Conservation (phyloP, 2,797 vertebrate species). For the Danio tinwini region DNA sequence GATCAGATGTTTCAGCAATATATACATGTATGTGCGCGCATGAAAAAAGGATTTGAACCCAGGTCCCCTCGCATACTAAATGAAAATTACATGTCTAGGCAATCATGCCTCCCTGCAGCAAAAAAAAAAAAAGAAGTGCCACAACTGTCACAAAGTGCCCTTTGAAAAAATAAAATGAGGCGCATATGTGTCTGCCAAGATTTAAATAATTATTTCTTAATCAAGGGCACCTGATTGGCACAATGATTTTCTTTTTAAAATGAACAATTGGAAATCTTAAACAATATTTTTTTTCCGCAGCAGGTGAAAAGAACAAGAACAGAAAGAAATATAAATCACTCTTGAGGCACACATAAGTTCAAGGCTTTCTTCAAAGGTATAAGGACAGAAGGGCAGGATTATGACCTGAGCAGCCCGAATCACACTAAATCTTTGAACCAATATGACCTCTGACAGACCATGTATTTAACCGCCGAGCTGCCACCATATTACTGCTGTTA, state of each 20-base stretch:
- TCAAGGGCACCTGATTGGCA: neutral
- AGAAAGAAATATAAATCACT: constrained; percentile 10
- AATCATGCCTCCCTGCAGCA: constrained; percentile 8
- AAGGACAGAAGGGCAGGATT: constrained; percentile 27
- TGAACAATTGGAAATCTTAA: constrained; percentile 1
- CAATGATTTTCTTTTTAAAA: constrained; percentile 3
- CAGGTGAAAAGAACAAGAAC: constrained; percentile 13
- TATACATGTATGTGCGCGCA: neutral
- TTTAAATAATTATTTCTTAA: constrained; percentile 26
- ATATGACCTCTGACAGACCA: constrained; percentile 26
- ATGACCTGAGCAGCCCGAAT: constrained; percentile 10
- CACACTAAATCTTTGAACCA: constrained; percentile 17
- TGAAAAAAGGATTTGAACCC: constrained; percentile 22
- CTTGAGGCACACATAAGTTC: neutral
- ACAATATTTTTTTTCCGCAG: constrained; percentile 20
- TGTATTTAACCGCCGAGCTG: neutral
- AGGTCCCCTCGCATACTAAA: neutral
- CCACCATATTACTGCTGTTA: neutral
- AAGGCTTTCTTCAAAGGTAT: constrained; percentile 11
- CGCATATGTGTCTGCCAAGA: neutral
- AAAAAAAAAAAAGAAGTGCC: neutral
- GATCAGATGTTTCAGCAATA: neutral
- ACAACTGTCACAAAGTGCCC: neutral
- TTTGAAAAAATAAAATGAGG: neutral
- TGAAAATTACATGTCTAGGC: constrained; percentile 3